Conservation (phyloP, 2,797 vertebrate genomes). For the Buceros bicornis region DNA sequence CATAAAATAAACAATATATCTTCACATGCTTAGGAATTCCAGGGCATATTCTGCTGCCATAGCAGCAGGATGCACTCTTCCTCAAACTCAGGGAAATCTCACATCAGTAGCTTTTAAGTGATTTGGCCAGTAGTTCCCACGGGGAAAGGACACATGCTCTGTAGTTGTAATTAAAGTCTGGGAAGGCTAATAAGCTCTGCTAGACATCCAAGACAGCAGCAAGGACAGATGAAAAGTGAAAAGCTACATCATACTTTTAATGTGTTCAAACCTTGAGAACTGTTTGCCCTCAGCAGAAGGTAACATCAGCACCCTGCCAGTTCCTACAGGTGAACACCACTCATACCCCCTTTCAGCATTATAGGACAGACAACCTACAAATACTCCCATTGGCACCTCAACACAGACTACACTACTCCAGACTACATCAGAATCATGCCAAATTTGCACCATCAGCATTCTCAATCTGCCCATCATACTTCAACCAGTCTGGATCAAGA, state of each 20-base stretch:
- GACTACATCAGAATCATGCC: background rate
- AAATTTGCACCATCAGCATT: too few species aligned
- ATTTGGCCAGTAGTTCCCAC: background rate
- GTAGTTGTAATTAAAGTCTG: background rate
- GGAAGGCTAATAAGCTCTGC: background rate
- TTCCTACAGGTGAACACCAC: background rate
- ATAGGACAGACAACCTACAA: fast-evolving
- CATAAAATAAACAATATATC: background rate
- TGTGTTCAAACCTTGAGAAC: background rate
- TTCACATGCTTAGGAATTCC: background rate
- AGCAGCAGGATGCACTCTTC: background rate
- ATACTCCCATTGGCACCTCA: background rate
- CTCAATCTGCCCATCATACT: background rate
- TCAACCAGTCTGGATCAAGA: background rate
- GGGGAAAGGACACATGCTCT: fast-evolving
- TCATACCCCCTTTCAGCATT: background rate
- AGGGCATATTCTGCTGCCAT: background rate
- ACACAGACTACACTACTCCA: background rate
- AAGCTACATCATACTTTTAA: background rate
- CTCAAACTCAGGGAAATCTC: background rate
- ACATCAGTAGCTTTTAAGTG: background rate
- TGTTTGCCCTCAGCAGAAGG: background rate
- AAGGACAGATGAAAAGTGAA: background rate
- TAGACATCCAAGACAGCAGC: background rate
- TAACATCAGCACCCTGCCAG: background rate